phyloP scores from a whole-genome alignment of 2,888 invertebrate species.

The Noctua fimbriata region DNA sequence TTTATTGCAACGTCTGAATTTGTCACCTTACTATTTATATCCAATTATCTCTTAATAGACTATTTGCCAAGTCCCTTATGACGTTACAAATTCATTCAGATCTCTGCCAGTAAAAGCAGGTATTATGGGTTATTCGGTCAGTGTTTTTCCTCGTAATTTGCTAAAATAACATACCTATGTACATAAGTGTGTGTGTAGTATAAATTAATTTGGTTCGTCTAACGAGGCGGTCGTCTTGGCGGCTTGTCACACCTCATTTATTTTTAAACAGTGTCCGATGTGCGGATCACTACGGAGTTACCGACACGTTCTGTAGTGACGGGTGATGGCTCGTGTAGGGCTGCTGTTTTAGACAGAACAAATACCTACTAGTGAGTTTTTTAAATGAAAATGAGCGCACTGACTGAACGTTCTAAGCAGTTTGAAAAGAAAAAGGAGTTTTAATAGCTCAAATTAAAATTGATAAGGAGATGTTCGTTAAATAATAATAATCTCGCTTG shows the following conservation, averaged over 20 bases:
- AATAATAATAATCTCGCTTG: no score
- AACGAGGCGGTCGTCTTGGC: constrained; percentile 74
- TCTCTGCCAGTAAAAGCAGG: neutral
- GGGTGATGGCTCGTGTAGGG: constrained; percentile 54
- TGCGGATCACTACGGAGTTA: constrained; percentile 54
- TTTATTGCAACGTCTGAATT: neutral
- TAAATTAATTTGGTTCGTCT: constrained; percentile 78
- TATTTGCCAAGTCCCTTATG: neutral
- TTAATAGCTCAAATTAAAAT: neutral
- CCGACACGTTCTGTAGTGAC: constrained; percentile 48
- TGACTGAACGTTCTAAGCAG: neutral
- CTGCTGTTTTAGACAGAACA: constrained; percentile 8
- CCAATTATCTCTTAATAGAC: neutral
- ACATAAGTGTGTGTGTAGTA: constrained; percentile 32
- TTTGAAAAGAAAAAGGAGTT: neutral
- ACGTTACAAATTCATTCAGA: constrained; percentile 7
- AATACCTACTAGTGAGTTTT: neutral
- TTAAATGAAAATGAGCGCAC: neutral
- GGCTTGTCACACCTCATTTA: constrained; percentile 80
- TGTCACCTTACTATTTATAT: neutral
- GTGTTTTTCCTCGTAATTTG: constrained; percentile 35
- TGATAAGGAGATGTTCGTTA: neutral
- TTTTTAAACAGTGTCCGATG: constrained; percentile 80
- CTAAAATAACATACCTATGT: constrained; percentile 26
- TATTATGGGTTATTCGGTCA: constrained; percentile 20